Conservation (phyloP, 2,113 vertebrate species). For the Peucedramus taeniatus region DNA sequence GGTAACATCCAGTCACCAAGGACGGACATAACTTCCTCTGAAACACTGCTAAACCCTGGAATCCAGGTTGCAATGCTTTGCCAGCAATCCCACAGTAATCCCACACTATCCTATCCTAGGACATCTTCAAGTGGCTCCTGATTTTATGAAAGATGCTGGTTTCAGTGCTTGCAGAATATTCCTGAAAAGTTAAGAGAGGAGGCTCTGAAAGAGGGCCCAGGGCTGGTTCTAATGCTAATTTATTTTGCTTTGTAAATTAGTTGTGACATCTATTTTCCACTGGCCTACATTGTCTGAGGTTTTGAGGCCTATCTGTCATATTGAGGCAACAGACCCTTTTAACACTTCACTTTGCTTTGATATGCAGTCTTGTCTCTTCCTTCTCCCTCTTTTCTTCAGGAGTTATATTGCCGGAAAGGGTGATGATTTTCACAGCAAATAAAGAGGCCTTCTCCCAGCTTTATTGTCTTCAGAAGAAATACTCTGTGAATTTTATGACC, state of each 20-base stretch:
- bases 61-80: neutral
- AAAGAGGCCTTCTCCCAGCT: conserved; percentile 70
- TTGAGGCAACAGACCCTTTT: conserved; percentile 80
- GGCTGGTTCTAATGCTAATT: conserved; percentile 82
- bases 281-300: conserved; percentile 77
- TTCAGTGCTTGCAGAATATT: neutral
- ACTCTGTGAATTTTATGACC: conserved; percentile 38
- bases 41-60: neutral
- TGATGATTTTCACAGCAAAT: conserved; percentile 86
- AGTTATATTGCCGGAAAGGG: conserved; percentile 86
- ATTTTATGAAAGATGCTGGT: neutral
- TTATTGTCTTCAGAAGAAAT: conserved; percentile 69
- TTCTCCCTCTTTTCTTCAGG: conserved; percentile 74
- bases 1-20: neutral
- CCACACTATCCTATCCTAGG: neutral
- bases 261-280: conserved; percentile 78
- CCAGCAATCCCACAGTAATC: neutral
- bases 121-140: neutral
- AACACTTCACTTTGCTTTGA: conserved; percentile 88
- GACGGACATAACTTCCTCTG: neutral
- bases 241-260: conserved; percentile 78
- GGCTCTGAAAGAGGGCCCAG: neutral
- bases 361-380: conserved; percentile 85
- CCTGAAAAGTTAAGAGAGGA: neutral
- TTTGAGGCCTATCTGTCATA: conserved; percentile 83